These are phyloP conservation scores for Setipinna tenuifilis DNA, from an alignment of 2,797 vertebrate species.

Conservation along the genomic window DNA sequence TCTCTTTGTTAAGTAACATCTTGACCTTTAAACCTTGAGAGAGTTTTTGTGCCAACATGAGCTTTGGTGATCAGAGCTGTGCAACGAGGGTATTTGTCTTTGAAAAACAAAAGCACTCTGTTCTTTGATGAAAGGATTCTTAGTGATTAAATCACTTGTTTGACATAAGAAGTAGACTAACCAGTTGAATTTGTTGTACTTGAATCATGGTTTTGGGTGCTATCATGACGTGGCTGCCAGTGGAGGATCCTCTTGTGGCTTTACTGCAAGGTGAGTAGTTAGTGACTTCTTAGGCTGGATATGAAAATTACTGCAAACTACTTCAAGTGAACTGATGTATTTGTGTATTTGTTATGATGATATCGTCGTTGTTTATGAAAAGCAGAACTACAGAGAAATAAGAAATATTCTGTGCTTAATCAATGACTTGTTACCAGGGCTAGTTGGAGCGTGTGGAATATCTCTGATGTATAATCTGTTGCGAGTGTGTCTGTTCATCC, in stretches of 20 bases:
- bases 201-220: neutral
- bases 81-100: neutral
- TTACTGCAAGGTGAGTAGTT: slow-evolving; percentile 67
- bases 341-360: neutral
- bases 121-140: slow-evolving; percentile 4
- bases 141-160: neutral
- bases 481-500: slow-evolving; percentile 80
- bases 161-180: neutral
- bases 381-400: neutral
- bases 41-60: neutral
- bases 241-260: slow-evolving; percentile 59
- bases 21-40: slow-evolving; percentile 2
- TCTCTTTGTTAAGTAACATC: neutral
- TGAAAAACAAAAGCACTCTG: neutral
- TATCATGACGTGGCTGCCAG: slow-evolving; percentile 25
- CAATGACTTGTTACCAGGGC: slow-evolving; percentile 65
- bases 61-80: neutral
- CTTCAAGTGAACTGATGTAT: neutral
- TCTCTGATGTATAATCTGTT: slow-evolving; percentile 80
- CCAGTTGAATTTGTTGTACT: neutral
- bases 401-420: neutral
- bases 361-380: too few relatives aligned
- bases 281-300: neutral
- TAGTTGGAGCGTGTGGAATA: slow-evolving; percentile 82
- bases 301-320: neutral